A percentile compares a stretch with the other conserved stretches of the same genome.
Evolutionary conservation across 2,888 invertebrate genomes (phyloP).

Genomic region (Stenolophus ochropezus): DNA sequence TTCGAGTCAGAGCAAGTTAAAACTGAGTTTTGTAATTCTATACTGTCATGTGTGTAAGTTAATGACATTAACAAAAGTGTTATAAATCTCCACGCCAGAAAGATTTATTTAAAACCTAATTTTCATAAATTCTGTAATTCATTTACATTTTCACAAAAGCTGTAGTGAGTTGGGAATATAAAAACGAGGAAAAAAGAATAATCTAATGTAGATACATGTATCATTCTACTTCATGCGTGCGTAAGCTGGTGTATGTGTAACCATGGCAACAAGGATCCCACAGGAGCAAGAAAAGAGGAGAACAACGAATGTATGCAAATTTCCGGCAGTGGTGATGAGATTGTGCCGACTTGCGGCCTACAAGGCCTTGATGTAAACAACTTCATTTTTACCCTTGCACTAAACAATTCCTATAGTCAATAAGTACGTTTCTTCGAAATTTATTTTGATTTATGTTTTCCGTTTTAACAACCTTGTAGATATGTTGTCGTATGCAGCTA

Average conservation of each 20-base stretch:
- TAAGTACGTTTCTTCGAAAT: too few species aligned
- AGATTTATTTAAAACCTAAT: neutral
- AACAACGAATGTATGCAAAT: slow-evolving; percentile 49
- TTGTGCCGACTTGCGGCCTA: slow-evolving; percentile 23
- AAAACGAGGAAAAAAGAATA: slow-evolving; percentile 11
- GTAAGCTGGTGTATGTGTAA: slow-evolving; percentile 6
- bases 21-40: too few species aligned
- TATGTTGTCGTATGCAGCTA: too few species aligned
- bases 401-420: too few species aligned
- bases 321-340: slow-evolving; percentile 32
- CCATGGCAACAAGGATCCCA: slow-evolving; percentile 32
- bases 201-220: slow-evolving; percentile 20
- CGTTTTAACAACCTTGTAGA: neutral
- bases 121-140: slow-evolving; percentile 9
- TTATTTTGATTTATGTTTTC: too few species aligned
- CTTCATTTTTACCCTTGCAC: slow-evolving; percentile 30
- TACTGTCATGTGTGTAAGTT: too few species aligned
- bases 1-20: too few species aligned
- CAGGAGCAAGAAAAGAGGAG: slow-evolving; percentile 39
- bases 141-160: slow-evolving; percentile 9
- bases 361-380: slow-evolving; percentile 14
- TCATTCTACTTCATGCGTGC: neutral
- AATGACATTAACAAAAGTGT: neutral
- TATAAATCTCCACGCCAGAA: neutral
- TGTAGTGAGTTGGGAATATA: neutral